These are phyloP conservation scores for Coregonus clupeaformis DNA, from an alignment of 2,113 vertebrate species.

Conservation along the genomic window DNA sequence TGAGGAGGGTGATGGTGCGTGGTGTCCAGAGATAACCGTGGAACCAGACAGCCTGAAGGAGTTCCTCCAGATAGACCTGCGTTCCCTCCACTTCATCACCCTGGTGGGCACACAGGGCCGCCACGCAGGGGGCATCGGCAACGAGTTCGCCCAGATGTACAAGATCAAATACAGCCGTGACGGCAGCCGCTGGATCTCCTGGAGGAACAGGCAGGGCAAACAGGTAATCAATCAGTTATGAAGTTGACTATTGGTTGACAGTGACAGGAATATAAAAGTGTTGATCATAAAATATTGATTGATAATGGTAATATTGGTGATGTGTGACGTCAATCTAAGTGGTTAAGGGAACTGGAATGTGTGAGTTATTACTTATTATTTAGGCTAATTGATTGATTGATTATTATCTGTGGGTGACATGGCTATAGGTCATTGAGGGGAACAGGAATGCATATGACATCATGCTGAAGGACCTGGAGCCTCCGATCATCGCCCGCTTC, in stretches of 20 bases:
- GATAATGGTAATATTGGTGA: background rate
- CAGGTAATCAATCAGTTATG: constrained; percentile 69
- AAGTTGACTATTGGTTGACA: no score
- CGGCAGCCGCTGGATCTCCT: constrained; percentile 94
- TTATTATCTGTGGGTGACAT: background rate
- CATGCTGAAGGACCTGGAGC: constrained; percentile 92
- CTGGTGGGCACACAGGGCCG: constrained; percentile 96
- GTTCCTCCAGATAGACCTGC: constrained; percentile 94
- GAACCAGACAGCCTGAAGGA: constrained; percentile 91
- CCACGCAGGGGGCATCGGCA: constrained; percentile 90
- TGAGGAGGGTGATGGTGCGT: constrained; percentile 94
- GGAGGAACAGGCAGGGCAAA: constrained; percentile 88
- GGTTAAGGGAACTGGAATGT: background rate
- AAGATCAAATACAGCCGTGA: constrained; percentile 96
- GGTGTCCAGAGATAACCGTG: constrained; percentile 88
- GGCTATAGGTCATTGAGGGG: constrained; percentile 86
- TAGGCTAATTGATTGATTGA: background rate
- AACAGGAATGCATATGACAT: constrained; percentile 94
- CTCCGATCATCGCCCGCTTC: constrained; percentile 89
- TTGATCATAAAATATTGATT: background rate
- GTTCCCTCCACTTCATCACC: constrained; percentile 90
- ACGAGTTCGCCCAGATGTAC: constrained; percentile 95
- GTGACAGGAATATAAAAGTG: background rate
- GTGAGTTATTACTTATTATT: background rate
- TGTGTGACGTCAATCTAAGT: background rate